Evolutionary conservation across 2,888 invertebrate species (phyloP).

Genomic region (Antheraea yamamai): DNA sequence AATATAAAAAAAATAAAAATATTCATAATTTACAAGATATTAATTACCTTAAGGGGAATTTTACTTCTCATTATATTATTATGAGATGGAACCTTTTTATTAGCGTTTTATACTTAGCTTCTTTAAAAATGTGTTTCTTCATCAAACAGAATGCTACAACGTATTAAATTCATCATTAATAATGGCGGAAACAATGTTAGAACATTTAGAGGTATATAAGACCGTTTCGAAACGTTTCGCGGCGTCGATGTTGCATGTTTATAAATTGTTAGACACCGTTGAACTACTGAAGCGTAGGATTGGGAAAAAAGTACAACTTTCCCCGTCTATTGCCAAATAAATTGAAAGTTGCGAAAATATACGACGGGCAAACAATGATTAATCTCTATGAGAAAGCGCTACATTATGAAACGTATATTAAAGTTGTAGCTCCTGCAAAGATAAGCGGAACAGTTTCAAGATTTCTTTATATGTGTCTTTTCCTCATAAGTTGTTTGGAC

Average conservation of each 20-base stretch:
- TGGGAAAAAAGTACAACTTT: slow-evolving; percentile 76
- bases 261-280: slow-evolving; percentile 71
- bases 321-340: slow-evolving; percentile 65
- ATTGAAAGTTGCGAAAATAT: slow-evolving; percentile 65
- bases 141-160: background rate
- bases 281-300: slow-evolving; percentile 78
- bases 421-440: background rate
- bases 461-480: background rate
- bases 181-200: slow-evolving; percentile 23
- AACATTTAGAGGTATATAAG: slow-evolving; percentile 36
- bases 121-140: background rate
- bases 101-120: background rate
- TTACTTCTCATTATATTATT: background rate
- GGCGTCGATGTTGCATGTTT: slow-evolving; percentile 66
- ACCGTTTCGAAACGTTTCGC: slow-evolving; percentile 64
- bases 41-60: background rate
- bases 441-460: background rate
- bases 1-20: background rate
- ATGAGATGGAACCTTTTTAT: background rate
- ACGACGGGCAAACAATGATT: background rate
- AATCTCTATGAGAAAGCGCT: background rate
- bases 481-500: background rate
- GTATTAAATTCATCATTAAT: background rate
- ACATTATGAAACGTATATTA: background rate
- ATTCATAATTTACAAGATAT: background rate